These are phyloP conservation scores for Asteroscopus sphinx DNA, from an alignment of 2,888 invertebrate species.

Conservation along the genomic window DNA sequence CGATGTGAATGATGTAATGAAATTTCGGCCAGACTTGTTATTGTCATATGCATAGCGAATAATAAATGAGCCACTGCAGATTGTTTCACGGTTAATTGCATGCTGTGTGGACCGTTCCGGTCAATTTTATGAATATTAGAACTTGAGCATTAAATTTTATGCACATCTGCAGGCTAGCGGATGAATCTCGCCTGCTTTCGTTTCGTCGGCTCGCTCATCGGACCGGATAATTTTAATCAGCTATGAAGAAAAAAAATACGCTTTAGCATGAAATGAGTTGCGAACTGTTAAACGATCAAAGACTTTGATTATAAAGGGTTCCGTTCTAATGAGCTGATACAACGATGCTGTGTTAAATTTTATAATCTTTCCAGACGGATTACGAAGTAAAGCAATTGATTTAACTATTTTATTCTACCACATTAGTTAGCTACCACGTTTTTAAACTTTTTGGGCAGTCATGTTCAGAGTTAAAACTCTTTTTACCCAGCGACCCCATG, in stretches of 20 bases:
- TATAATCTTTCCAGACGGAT: slow-evolving; percentile 22
- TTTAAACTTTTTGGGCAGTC: too few species aligned
- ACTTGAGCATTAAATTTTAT: slow-evolving; percentile 57
- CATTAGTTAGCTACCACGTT: too few species aligned
- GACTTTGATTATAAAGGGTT: slow-evolving; percentile 65
- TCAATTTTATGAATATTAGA: slow-evolving; percentile 76
- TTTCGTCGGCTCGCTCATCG: slow-evolving; percentile 70
- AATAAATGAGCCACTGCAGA: slow-evolving; percentile 77
- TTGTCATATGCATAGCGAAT: slow-evolving; percentile 86
- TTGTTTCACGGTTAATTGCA: slow-evolving; percentile 80
- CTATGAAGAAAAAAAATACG: slow-evolving; percentile 75
- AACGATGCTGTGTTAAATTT: slow-evolving; percentile 36
- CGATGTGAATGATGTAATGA: slow-evolving; percentile 86
- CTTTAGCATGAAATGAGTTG: slow-evolving; percentile 77
- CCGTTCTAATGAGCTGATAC: slow-evolving; percentile 61
- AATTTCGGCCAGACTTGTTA: slow-evolving; percentile 83
- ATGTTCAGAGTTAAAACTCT: too few species aligned
- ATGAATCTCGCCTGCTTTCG: slow-evolving; percentile 61
- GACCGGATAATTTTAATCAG: slow-evolving; percentile 80
- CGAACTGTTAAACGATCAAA: slow-evolving; percentile 81
- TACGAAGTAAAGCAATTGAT: not conserved
- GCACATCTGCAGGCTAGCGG: slow-evolving; percentile 50
- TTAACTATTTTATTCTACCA: too few species aligned
- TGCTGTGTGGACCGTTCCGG: slow-evolving; percentile 58
- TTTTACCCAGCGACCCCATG: too few species aligned